Base-by-base conservation (phyloP, 2,797 vertebrate genomes). In the Chelidonichthys spinosus region DNA sequence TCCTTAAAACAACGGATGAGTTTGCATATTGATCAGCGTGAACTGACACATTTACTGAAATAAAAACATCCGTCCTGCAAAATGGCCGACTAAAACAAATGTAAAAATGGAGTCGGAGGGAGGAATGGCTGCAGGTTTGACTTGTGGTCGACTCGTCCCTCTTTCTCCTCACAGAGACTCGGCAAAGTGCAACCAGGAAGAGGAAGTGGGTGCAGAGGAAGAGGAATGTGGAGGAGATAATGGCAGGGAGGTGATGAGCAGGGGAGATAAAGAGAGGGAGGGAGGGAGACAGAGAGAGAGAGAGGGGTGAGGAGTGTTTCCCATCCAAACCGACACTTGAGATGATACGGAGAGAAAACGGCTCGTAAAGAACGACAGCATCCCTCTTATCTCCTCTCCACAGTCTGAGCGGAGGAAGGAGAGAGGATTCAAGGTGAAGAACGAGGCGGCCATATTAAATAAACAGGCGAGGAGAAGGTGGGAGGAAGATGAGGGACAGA, bases 371-470 rank as follows among this genome's bases (percentile, higher is more conserved):
- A 80, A 87, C 52, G 78, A 85, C 84, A 79, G 78, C 82, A 89
- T 67, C 44, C 15, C 35, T 5, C 39, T 46, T 64, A 64, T 50
- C 50, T 64, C 25, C 25, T 25, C 25, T 25, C 25, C 25, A 25
- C 25, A 25, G 25, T 25, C 25, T 25, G 25, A 25, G 81, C 46
- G 13, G 73, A 86, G 85, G 79, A 90, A 86, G 83, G 74, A 78
- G 88, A 90, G 82, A 79, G 50, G 87, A 83, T 72, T 93, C 92
- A 94, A 93, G 93, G 91, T 93, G 93, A 93, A 90, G 71, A 84
- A 83, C 79, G 55, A 80, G 72, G 78, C 74, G 80, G 89, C 82
- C 87, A 91, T 89, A 78, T 88, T 90, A 92, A 93, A 88, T 77
- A 66, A 79, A 76, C 73, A 74, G 8, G 3, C 46, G 50, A 7